Evolutionary conservation across 2,888 invertebrate genomes (phyloP).

Genomic region (Coelinius sp.): DNA sequence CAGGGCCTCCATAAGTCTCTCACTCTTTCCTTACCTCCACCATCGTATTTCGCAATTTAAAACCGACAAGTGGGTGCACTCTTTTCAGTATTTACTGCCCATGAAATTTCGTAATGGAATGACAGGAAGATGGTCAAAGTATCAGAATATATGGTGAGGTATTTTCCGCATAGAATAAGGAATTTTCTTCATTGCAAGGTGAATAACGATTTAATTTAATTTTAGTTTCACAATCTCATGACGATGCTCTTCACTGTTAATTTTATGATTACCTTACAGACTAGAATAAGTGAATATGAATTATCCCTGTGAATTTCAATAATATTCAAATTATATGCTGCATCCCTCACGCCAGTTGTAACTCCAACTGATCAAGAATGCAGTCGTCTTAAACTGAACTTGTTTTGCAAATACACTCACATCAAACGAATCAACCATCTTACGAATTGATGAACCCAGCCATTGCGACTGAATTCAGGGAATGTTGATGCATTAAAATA

Average conservation of each 20-base stretch:
- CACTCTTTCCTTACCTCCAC: conserved; percentile 10
- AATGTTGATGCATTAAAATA: conserved; percentile 36
- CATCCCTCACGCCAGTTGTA: conserved; percentile 20
- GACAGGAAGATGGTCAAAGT: conserved; percentile 26
- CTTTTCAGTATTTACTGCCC: conserved; percentile 1
- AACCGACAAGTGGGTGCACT: conserved; percentile 45
- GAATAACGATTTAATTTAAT: too few species aligned
- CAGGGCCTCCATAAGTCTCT: conserved; percentile 1
- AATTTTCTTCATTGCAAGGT: too few species aligned
- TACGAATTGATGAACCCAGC: background rate
- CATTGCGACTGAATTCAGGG: conserved; percentile 33
- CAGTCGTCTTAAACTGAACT: conserved; percentile 30
- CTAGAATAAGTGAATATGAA: background rate
- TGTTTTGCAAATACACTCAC: background rate
- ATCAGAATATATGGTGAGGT: background rate
- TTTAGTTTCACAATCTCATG: background rate
- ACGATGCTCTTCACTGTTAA: background rate
- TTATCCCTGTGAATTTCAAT: background rate
- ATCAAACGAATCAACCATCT: background rate
- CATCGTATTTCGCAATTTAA: conserved; percentile 44
- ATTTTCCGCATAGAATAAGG: too few species aligned
- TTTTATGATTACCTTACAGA: background rate
- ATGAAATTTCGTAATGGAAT: conserved; percentile 25
- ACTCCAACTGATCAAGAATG: conserved; percentile 17
- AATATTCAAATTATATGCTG: conserved; percentile 12